phyloP scores from a whole-genome alignment of 64 coral and sea anemone species.

The Dendrophyllia cribrosa region DNA sequence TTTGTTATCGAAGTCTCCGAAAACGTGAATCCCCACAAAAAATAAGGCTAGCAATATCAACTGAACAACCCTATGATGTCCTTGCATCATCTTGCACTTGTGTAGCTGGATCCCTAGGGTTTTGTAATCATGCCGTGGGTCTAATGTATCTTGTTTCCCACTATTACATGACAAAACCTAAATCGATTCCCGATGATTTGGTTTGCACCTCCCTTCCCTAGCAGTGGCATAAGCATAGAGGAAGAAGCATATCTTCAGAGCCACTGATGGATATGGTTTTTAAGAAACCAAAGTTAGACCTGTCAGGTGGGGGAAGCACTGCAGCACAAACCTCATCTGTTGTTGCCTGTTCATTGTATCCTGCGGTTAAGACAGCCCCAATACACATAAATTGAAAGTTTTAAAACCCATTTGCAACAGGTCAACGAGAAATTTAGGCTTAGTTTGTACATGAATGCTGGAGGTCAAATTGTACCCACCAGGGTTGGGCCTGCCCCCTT shows the following conservation, averaged over 20 bases:
- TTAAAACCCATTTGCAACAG: slow-evolving; percentile 33
- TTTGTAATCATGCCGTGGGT: slow-evolving; percentile 61
- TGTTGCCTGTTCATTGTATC: slow-evolving; percentile 37
- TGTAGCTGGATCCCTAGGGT: slow-evolving; percentile 41
- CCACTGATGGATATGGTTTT: slow-evolving; percentile 45
- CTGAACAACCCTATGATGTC: slow-evolving; percentile 46
- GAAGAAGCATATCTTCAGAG: slow-evolving; percentile 22
- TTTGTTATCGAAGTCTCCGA: slow-evolving; percentile 35
- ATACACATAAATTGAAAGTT: slow-evolving; percentile 27
- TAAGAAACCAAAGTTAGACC: slow-evolving; percentile 39
- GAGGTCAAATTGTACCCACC: slow-evolving; percentile 2
- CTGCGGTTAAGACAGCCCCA: slow-evolving; percentile 8
- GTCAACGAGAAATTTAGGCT: slow-evolving; percentile 55
- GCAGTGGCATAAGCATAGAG: slow-evolving; percentile 48
- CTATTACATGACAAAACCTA: slow-evolving; percentile 42
- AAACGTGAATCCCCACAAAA: slow-evolving; percentile 54
- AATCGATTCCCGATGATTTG: slow-evolving; percentile 56
- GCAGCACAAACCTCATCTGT: not conserved
- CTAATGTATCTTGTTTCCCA: slow-evolving; percentile 62
- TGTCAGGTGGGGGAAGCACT: not conserved
- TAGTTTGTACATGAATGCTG: slow-evolving; percentile 48
- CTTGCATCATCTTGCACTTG: too few relatives aligned
- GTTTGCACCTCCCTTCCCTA: slow-evolving; percentile 58
- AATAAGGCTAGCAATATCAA: slow-evolving; percentile 41
- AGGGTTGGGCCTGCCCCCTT: slow-evolving; percentile 24